These are phyloP conservation scores for Molanna angustata DNA, from an alignment of 2,888 invertebrate species.

Conservation along the genomic window DNA sequence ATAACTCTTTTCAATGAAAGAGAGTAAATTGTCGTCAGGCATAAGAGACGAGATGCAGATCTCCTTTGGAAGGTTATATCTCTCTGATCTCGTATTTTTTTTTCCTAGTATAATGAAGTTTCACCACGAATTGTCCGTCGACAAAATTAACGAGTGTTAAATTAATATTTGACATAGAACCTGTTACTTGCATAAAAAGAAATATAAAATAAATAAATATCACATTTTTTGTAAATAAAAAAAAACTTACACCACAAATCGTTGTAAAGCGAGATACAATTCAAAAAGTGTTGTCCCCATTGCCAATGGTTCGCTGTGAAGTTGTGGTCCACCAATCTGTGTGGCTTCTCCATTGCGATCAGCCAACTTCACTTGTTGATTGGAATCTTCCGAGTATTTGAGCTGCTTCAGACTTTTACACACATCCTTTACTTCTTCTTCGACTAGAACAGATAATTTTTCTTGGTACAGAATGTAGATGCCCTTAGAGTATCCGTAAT, in stretches of 20 bases:
- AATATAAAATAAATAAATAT: background rate
- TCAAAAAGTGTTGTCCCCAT: constrained; percentile 91
- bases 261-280: constrained; percentile 85
- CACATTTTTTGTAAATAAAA: background rate
- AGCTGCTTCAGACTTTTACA: constrained; percentile 70
- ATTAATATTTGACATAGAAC: too few relatives aligned
- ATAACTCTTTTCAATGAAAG: too few relatives aligned
- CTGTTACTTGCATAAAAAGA: too few relatives aligned
- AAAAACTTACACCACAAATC: constrained; percentile 69
- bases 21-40: too few relatives aligned
- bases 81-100: too few relatives aligned
- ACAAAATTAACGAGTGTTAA: too few relatives aligned
- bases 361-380: constrained; percentile 45
- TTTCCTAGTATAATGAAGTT: too few relatives aligned
- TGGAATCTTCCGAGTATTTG: constrained; percentile 52
- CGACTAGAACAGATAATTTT: constrained; percentile 67
- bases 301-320: constrained; percentile 63
- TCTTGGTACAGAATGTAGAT: constrained; percentile 71
- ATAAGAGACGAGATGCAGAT: too few relatives aligned
- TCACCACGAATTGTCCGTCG: too few relatives aligned
- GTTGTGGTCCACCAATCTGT: constrained; percentile 46
- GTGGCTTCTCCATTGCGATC: constrained; percentile 56
- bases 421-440: constrained; percentile 68
- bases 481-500: constrained; percentile 69
- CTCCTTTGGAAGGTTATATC: too few relatives aligned